Evolutionary conservation across 2,113 vertebrate species (phyloP), one percentile per base, ranked within the genome.

Genomic region (Neodontobutis hainanensis): DNA sequence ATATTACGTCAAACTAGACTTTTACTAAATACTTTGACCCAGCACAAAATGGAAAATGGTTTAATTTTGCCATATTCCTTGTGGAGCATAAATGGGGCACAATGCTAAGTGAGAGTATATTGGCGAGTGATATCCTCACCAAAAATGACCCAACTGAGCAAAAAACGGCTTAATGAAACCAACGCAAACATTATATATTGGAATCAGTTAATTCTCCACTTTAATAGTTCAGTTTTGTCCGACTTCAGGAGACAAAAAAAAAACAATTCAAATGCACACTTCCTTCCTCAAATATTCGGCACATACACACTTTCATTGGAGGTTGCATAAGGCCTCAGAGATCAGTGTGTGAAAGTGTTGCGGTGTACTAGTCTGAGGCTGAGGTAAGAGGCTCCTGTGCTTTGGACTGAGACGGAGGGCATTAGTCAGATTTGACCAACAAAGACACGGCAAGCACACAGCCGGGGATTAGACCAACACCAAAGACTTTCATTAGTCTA

Each of bases 371-470:
- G 42, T 81, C 70, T 10, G 38, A 53, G 61, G 66, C 52, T 55
- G 83, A 82, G 82, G 81, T 87, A 75, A 82, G 77, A 81, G 70
- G 73, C 75, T 78, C 69, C 76, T 82, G 78, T 71, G 76, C 81
- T 78, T 48, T 62, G 44, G 80, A 88, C 79, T 84, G 86, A 89
- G 87, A 91, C 73, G 52, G 64, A 79, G 72, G 81, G 88, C 85
- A 87, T 88, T 88, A 87, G 88, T 85, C 83, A 87, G 82, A 90
- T 87, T 82, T 82, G 86, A 86, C 85, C 88, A 90, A 90, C 86
- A 90, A 90, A 90, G 87, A 80, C 72, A 75, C 78, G 61, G 85
- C 59, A 67, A 87, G 87, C 82, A 79, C 85, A 87, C 76, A 81
- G 78, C 62, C 77, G 11, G 68, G 85, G 87, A 90, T 88, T 87